Base-by-base conservation (phyloP, 2,797 vertebrate species). In the Lepus oiostolus region DNA sequence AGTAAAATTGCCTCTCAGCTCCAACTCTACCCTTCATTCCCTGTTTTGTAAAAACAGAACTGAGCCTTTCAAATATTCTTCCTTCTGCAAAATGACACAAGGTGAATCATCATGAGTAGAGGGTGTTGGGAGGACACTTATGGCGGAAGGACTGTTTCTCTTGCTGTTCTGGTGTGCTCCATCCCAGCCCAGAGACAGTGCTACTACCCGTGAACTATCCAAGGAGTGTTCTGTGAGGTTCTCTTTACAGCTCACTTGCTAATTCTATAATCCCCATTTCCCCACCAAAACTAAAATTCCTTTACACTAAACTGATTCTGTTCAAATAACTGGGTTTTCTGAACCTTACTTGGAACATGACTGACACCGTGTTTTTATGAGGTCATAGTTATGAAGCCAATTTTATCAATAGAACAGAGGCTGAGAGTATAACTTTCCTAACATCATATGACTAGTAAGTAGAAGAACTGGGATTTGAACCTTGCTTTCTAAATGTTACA, bases 321-420 rank as follows among this genome's bases (percentile, higher is more conserved):
- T 71, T 91, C 72, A 77, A 80, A 22, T 90, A 74, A 77, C n/a
- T 82, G 1, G 7, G 71, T 54, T 21, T 35, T 90, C 62, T 93
- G 75, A 79, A 35, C 71, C 32, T 62, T 83, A 42, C 24, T 85
- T 77, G 28, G 28, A 88, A 11, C 24, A 30, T 88, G 22, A 65
- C 19, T 84, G 19, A 47, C 32, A 92, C 9, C 26, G 19, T 70
- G 12, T 14, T 60, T 87, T 65, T 28, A 50, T 42, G 21, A 84
- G 42, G 28, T 26, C 90, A 72, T 35, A 91, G 65, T 85, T 67
- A 68, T 17, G 74, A 85, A 91, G 17, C 24, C 10, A n/a, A 82
- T 80, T 90, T 74, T 75, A 86, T 60, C 75, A 38, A 52, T n/a
- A 89, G 26, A 22, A 89, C 83, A 38, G 22, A 72, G 58, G 9